Conservation (phyloP, 2,888 invertebrate genomes). For the Lepeophtheirus nordmannii region DNA sequence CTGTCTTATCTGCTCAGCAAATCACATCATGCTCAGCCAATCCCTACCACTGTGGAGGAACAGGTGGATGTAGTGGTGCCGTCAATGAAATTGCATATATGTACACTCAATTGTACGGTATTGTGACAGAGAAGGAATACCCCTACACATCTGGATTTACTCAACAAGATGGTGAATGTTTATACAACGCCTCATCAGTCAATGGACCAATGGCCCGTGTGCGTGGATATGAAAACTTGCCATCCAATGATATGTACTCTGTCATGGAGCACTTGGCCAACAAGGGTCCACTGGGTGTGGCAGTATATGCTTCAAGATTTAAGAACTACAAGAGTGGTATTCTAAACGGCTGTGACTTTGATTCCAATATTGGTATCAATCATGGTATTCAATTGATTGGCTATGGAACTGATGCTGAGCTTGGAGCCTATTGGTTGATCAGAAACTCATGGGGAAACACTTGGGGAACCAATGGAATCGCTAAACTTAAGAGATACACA, state of each 20-base stretch:
- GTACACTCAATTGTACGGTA: slow-evolving; percentile 16
- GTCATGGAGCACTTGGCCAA: slow-evolving; percentile 20
- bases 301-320: slow-evolving; percentile 18
- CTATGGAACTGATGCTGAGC: slow-evolving; percentile 43
- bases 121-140: slow-evolving; percentile 7
- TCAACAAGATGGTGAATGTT: too few species aligned
- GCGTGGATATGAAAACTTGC: slow-evolving; percentile 7
- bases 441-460: slow-evolving; percentile 81
- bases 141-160: slow-evolving; percentile 14
- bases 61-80: slow-evolving; percentile 20
- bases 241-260: slow-evolving; percentile 12
- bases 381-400: slow-evolving; percentile 78
- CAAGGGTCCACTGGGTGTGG: slow-evolving; percentile 16
- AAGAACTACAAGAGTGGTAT: slow-evolving; percentile 14
- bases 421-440: slow-evolving; percentile 56
- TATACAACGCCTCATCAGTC: neutral
- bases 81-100: slow-evolving; percentile 11
- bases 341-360: slow-evolving; percentile 16
- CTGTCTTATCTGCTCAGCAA: slow-evolving; percentile 15
- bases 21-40: slow-evolving; percentile 23
- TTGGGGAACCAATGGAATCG: slow-evolving; percentile 20
- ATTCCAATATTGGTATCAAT: slow-evolving; percentile 48
- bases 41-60: slow-evolving; percentile 14
- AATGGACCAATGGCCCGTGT: neutral
- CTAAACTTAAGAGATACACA: slow-evolving; percentile 9